Evolutionary conservation across 1,140 invertebrate species (phyloP), one percentile per base, ranked within the genome.

Genomic region (Batillaria attramentaria): DNA sequence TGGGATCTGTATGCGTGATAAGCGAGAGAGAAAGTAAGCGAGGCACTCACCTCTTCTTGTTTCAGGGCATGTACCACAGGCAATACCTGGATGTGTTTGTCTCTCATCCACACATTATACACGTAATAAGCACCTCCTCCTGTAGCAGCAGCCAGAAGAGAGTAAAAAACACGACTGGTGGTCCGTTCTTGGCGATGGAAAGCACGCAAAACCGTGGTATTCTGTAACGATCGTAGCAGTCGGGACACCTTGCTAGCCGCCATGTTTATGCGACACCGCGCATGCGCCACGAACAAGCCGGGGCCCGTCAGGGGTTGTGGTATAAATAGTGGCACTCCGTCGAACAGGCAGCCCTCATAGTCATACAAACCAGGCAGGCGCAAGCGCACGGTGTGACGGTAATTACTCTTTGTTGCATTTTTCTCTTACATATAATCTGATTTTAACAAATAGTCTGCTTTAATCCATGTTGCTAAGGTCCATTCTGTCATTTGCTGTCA

Each of bases 71-170:
- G 43, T 0, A 35, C 43, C 8, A 72, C 70, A 16, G 70, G 70
- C n/a, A 72, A 2, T 33, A 72, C 2, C 13, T 46, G 20, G 4
- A 35, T 0, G 20, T 43, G 4, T 72, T 35, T 46, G 31, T 28
- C 39, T 35, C 43, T 43, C 42, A 28, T 72, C 70, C 70, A 72
- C 42, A 16, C 42, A 4, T 72, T 33, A 41, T 46, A 8, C n/a
- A 43, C 41, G 42, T 72, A 72, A 35, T 46, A 1, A 18, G 43
- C 43, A 31, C 70, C 70, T 20, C 70, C 70, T 43, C 70, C 70
- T 46, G 43, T 46, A 24, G 70, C 70, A 8, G 70, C 41, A 46
- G 70, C n/a, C 70, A 72, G 24, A 18, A 72, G 42, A 35, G 70
- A 50, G 35, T 39, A 72, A 24, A 72, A 16, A 43, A 33, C 43